Evolutionary conservation across 2,888 invertebrate genomes (phyloP), one percentile per base, ranked within the genome.

Genomic region (Diplazon laetatorius): DNA sequence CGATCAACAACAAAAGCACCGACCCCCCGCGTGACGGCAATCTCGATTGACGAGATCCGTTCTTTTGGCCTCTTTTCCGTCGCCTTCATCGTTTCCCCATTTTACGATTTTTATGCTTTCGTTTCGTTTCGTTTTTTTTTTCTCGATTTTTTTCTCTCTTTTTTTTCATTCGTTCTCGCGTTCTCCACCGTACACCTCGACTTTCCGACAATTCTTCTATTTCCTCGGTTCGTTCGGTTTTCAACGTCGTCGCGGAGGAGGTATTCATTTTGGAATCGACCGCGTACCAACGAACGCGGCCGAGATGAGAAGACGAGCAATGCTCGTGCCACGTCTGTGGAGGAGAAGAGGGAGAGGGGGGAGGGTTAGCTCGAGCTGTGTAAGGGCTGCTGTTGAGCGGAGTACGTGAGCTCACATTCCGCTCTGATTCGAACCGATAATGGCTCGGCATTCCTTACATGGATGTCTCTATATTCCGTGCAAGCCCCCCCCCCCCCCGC

Each of bases 361-460:
- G 70, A 76, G 68, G 46, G 72, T 73, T 77, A n/a, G n/a, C 55
- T 65, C 30, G 30, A 2, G 30, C 30, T 30, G 6, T 30, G 30
- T 30, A 30, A 30, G 30, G 30, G 66, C 46, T 50, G 42, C 66
- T 30, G 30, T 30, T 30, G 30, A 30, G 62, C 68, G 25, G 63
- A 76, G 65, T 69, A 57, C 73, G 62, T 35, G 62, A 73, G 70
- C 62, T 78, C 73, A 72, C 76, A 81, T 81, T 81, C 78, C 80
- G 73, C 80, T 78, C 76, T 78, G 78, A 81, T 81, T 81, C 80
- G 73, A 81, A 78, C 78, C 78, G 75, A 81, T 81, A 78, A 81
- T 81, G 70, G 80, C 70, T 52, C 76, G 63, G 59, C 65, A 78
- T 81, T 81, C 76, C 78, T 74, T 46, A 18, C 62, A 76, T 57